A percentile compares a stretch with the other conserved stretches of the same genome.
Conservation (phyloP, 1,140 invertebrate genomes). For the Drosophila asahinai region DNA sequence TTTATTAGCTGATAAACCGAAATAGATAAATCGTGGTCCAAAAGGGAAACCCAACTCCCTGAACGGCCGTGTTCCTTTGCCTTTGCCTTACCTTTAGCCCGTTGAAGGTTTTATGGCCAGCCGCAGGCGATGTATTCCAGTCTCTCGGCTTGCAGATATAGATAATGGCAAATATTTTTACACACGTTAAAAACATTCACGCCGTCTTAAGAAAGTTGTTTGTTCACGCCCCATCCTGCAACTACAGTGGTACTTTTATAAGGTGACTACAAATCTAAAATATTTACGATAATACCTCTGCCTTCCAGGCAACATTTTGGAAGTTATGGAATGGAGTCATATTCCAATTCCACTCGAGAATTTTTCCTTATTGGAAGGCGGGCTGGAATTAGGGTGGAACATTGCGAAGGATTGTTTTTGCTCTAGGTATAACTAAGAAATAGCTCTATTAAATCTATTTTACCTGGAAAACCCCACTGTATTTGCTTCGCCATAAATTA, state of each 20-base stretch:
- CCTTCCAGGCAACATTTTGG: not conserved
- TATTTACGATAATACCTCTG: conserved; percentile 3
- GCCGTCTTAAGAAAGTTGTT: conserved; percentile 71
- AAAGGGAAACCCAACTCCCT: conserved; percentile 38
- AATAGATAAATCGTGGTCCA: conserved; percentile 74
- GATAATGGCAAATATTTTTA: conserved; percentile 75
- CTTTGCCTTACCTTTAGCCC: conserved; percentile 9
- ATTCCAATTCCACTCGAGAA: not conserved
- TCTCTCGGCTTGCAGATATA: conserved; percentile 52
- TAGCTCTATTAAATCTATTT: not conserved
- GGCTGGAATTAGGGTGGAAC: no score
- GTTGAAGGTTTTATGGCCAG: conserved; percentile 77
- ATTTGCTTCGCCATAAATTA: not conserved
- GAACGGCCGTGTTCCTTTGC: not conserved
- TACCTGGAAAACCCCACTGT: not conserved
- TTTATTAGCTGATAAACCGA: conserved; percentile 83
- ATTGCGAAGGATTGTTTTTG: not conserved
- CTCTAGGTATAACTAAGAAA: not conserved
- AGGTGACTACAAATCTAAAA: not conserved
- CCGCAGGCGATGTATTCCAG: conserved; percentile 53
- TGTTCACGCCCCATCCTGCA: conserved; percentile 51
- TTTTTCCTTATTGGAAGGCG: not conserved
- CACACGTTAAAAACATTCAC: conserved; percentile 57
- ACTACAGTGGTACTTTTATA: conserved; percentile 19
- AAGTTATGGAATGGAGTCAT: not conserved